Percentiles rank a stretch among this genome's conserved stretches.
phyloP scores from a whole-genome alignment of 2,888 invertebrate species.

The Parascotia fuliginaria region DNA sequence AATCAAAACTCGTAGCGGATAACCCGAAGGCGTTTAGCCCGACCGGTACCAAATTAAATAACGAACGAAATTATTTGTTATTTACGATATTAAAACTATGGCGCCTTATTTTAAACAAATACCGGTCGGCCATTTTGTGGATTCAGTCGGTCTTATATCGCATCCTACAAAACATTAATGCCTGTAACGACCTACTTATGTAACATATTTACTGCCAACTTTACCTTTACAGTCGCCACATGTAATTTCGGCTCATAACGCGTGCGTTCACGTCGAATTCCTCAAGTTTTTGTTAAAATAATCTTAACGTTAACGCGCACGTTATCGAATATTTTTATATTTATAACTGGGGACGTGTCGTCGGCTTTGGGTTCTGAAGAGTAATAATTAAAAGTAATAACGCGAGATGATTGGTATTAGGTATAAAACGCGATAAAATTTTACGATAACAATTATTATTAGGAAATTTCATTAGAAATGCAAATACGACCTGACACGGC shows the following conservation, averaged over 20 bases:
- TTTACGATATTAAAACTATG: slow-evolving; percentile 56
- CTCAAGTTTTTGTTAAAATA: slow-evolving; percentile 15
- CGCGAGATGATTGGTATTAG: slow-evolving; percentile 51
- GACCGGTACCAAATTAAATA: slow-evolving; percentile 54
- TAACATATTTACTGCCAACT: slow-evolving; percentile 41
- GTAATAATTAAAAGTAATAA: slow-evolving; percentile 59
- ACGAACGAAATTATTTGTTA: slow-evolving; percentile 55
- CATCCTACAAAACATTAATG: slow-evolving; percentile 43
- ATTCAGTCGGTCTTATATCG: slow-evolving; percentile 40
- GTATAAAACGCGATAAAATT: slow-evolving; percentile 52
- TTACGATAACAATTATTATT: slow-evolving; percentile 57
- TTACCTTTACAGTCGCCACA: slow-evolving; percentile 32
- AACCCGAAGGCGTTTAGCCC: slow-evolving; percentile 36
- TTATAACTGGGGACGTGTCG: slow-evolving; percentile 25
- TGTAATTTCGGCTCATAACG: slow-evolving; percentile 32
- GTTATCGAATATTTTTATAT: slow-evolving; percentile 36
- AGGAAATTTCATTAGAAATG: slow-evolving; percentile 59
- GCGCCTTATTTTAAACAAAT: slow-evolving; percentile 59
- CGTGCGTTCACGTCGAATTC: slow-evolving; percentile 40
- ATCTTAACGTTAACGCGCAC: slow-evolving; percentile 34
- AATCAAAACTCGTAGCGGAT: slow-evolving; percentile 38
- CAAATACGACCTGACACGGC: slow-evolving; percentile 47
- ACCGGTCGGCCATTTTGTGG: slow-evolving; percentile 39
- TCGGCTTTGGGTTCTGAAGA: slow-evolving; percentile 40
- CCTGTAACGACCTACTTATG: slow-evolving; percentile 42